Base-by-base conservation (phyloP, 2,797 vertebrate species). In the Darevskia nairensis region DNA sequence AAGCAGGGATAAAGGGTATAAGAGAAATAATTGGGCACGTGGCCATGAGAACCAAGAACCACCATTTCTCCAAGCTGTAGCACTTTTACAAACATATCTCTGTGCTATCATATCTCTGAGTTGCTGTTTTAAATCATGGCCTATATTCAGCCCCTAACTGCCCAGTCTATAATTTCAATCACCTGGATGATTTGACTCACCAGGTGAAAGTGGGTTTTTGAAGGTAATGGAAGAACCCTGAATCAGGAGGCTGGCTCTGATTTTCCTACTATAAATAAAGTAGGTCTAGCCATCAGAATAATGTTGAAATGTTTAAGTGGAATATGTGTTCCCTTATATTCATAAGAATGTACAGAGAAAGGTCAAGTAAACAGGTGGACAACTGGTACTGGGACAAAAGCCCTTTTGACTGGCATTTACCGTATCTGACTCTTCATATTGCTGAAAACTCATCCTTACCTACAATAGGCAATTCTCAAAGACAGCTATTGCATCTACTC, bases 371-470 rank as follows among this genome's bases (percentile, higher is more conserved):
- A 82, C 69, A 87, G 32, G 84, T 80, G 78, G 78, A 92, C 79
- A 50, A 85, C 75, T 89, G 80, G 55, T 88, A 82, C n/a, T n/a
- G 46, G 82, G 39, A 86, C 23, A 64, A 68, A 89, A 78, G 55
- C 89, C 15, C 71, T 90, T 46, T 72, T 72, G 55, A 41, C 39
- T 91, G 66, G 29, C 55, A 76, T 86, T 85, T 86, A n/a, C n/a
- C 59, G 7, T 17, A 10, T 89, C 55, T 86, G 61, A 93, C 91
- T 94, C 87, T 91, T 89, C 74, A 90, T 79, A 39, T 39, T 89
- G 32, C 86, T 83, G 86, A 61, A 89, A 86, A 79, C 66, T 87
- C 66, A 81, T 13, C 78, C 23, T 87, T 90, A 35, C 27, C 75
- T 82, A 17, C 41, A 21, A 61, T 21, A 71, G 32, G 84, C 66